These are phyloP conservation scores for Vidua macroura DNA, from an alignment of 2,113 vertebrate species.

Conservation along the genomic window DNA sequence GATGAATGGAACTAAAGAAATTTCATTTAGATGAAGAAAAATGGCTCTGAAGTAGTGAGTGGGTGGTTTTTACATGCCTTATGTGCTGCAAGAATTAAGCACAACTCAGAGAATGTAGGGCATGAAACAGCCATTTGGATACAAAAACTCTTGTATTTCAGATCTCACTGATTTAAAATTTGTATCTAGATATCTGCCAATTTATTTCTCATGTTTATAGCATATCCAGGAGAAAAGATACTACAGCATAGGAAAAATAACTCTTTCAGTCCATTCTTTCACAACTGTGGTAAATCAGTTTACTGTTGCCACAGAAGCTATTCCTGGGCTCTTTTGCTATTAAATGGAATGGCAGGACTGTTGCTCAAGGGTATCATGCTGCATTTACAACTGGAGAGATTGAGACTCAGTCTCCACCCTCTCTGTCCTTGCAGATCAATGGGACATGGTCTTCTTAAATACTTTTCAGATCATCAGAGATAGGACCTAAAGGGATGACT, in stretches of 20 bases:
- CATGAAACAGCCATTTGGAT: not conserved
- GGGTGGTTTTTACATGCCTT: conserved; percentile 44
- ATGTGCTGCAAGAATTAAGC: conserved; percentile 30
- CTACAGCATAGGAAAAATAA: not conserved
- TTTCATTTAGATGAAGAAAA: conserved; percentile 65
- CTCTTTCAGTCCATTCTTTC: not conserved
- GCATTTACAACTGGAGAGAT: not conserved
- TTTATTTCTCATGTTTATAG: not conserved
- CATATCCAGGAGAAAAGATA: not conserved
- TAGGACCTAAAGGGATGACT: not conserved
- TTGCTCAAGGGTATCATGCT: not conserved
- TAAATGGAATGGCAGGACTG: not conserved
- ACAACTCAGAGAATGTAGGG: conserved; percentile 35
- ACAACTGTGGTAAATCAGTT: not conserved
- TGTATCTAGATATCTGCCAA: not conserved
- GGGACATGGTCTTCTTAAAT: not conserved
- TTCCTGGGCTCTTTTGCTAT: not conserved
- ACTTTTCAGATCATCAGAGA: not conserved
- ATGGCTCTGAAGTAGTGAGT: conserved; percentile 52
- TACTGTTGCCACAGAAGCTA: not conserved
- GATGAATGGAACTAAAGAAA: conserved; percentile 71
- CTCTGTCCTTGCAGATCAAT: not conserved
- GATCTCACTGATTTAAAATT: not conserved
- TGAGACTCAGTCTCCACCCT: not conserved
- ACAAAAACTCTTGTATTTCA: not conserved